Percentiles rank a stretch among this genome's conserved stretches.
These are phyloP conservation scores for Agrotis puta DNA, from an alignment of 2,888 invertebrate species.

Conservation along the genomic window DNA sequence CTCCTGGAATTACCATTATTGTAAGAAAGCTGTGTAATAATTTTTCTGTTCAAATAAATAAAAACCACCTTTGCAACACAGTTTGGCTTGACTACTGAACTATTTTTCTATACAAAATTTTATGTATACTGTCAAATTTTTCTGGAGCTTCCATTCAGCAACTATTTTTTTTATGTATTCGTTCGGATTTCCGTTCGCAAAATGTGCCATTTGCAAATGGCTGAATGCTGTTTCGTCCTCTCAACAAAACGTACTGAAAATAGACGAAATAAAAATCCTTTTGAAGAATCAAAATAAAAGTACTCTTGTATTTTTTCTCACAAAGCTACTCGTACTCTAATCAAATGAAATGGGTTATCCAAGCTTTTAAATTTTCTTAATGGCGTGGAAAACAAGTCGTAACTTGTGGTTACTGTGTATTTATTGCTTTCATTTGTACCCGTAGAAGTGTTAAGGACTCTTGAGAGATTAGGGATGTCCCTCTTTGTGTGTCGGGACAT, in stretches of 20 bases:
- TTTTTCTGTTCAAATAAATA: too few relatives aligned
- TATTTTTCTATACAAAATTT: neutral
- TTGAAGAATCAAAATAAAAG: neutral
- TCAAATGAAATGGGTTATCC: conserved; percentile 34
- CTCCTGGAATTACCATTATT: too few relatives aligned
- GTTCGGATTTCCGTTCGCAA: conserved; percentile 26
- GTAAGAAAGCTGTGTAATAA: too few relatives aligned
- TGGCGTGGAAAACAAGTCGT: conserved; percentile 36
- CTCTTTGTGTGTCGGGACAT: neutral
- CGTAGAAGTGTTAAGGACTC: conserved; percentile 17
- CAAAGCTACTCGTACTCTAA: conserved; percentile 10
- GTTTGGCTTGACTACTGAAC: neutral
- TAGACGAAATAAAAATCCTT: conserved; percentile 12
- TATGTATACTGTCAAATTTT: neutral
- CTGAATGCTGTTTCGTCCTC: conserved; percentile 37
- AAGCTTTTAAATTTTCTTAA: conserved; percentile 41
- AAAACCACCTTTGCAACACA: neutral
- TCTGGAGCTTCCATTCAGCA: conserved; percentile 8
- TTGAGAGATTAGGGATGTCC: conserved; percentile 10
- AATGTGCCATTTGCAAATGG: conserved; percentile 39
- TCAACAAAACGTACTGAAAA: conserved; percentile 29
- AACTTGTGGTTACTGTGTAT: conserved; percentile 53
- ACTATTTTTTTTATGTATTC: conserved; percentile 10
- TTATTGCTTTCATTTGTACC: conserved; percentile 52
- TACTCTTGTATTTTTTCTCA: neutral